Base-by-base conservation (phyloP, 2,797 vertebrate species). In the Chiloscyllium punctatum region DNA sequence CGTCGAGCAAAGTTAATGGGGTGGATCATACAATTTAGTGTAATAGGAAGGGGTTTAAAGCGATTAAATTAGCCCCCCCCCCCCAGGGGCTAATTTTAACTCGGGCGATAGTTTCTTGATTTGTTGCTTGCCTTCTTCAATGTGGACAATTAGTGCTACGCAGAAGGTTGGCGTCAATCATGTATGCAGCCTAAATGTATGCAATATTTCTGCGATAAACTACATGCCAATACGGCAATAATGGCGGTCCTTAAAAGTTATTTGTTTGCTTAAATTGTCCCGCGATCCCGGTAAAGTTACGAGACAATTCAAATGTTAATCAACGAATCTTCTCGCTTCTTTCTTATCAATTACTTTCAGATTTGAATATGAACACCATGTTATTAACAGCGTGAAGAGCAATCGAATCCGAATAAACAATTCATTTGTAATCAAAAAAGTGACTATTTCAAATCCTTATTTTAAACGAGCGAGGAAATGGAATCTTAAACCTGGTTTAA, bases 191-290 rank as follows among this genome's bases (percentile, higher is more conserved):
- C 1, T 4, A 48, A 94, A 51, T 72, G 42, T 71, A 72, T 94
- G 25, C 21, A 51, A 94, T 51, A 53, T 94, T 94, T 72, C 90
- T 94, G 90, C 21, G 68, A 92, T 92, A 68, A 68, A 37, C 90
- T 15, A 30, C 27, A 57, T 57, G 62, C 0, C 7, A 42, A 42
- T n/a, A 42, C 69, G 69, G 25, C 62, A 92, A 6, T 91, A 92
- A n/a, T 37, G 33, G 62, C n/a, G 23, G 30, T 13, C n/a, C 27
- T 69, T 68, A 23, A 92, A 92, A 37, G 18, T 37, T 69, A 30
- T 13, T 69, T 42, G 66, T 69, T 92, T 15, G 1, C 37, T 68
- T 77, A 74, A 18, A 23, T 48, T n/a, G 21, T 37, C 33, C 23
- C 33, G 0, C 68, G 62, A 33, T 37, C 18, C 9, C 68, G 62